A percentile compares a stretch with the other conserved stretches of the same genome.
Evolutionary conservation across 2,888 invertebrate species (phyloP).

Genomic region (Teleogryllus oceanicus): DNA sequence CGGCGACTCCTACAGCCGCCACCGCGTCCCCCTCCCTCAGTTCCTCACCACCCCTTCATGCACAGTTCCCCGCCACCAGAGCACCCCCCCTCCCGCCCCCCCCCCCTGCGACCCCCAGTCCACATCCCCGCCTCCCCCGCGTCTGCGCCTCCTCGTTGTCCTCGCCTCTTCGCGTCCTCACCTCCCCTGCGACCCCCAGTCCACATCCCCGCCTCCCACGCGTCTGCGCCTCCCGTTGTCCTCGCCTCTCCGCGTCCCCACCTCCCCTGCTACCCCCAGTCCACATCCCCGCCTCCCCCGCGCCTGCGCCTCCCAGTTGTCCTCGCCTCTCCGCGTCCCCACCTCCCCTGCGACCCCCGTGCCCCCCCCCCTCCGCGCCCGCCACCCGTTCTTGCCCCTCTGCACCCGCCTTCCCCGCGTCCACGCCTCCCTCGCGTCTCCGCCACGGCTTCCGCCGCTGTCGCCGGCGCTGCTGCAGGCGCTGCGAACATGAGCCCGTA

Average conservation of each 20-base stretch:
- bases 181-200: not conserved
- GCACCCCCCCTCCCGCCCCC: not conserved
- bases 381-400: not conserved
- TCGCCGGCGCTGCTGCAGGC: not conserved
- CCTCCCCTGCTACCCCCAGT: not conserved
- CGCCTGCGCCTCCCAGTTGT: not conserved
- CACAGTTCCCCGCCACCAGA: too few species aligned
- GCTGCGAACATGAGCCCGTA: not conserved
- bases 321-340: not conserved
- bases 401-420: not conserved
- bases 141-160: not conserved
- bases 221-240: not conserved
- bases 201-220: not conserved
- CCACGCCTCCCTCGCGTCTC: not conserved
- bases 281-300: not conserved
- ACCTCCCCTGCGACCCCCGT: not conserved
- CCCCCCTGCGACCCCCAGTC: not conserved
- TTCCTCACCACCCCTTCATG: not conserved
- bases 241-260: not conserved
- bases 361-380: not conserved
- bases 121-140: not conserved
- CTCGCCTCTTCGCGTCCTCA: not conserved
- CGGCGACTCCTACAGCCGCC: too few species aligned
- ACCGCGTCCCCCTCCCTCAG: not conserved
- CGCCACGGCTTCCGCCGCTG: not conserved